A percentile compares a stretch with the other conserved stretches of the same genome.
Conservation (phyloP, 2,797 vertebrate species). For the Botia kubotai region DNA sequence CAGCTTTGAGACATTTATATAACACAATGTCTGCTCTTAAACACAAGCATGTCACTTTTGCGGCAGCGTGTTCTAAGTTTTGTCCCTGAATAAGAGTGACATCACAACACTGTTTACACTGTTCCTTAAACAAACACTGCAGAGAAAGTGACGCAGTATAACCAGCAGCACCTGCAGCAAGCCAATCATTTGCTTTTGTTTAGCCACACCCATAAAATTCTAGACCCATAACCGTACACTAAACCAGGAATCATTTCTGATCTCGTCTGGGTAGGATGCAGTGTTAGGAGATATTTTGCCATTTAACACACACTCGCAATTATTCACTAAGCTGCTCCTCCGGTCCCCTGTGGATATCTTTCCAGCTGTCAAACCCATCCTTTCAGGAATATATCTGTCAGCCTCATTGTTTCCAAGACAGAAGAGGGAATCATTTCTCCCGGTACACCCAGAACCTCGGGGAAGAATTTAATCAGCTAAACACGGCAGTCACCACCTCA, state of each 20-base stretch:
- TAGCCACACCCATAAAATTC: too few species aligned
- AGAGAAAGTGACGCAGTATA: too few species aligned
- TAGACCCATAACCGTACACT: too few species aligned
- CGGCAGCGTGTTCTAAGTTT: background rate
- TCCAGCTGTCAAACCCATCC: constrained; percentile 46
- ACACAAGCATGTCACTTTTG: background rate
- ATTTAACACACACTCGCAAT: constrained; percentile 8
- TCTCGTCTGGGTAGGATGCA: background rate
- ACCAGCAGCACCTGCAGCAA: too few species aligned
- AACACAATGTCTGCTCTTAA: background rate
- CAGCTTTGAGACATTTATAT: constrained; percentile 8
- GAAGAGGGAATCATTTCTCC: constrained; percentile 32
- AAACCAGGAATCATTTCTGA: too few species aligned
- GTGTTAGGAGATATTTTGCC: constrained; percentile 2
- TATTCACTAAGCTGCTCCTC: constrained; percentile 33
- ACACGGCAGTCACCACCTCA: constrained; percentile 50
- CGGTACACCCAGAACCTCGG: constrained; percentile 51
- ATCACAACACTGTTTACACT: background rate
- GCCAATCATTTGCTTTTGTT: too few species aligned
- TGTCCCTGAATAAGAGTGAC: background rate
- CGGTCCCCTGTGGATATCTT: constrained; percentile 37
- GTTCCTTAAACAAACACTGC: too few species aligned
- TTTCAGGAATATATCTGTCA: constrained; percentile 53
- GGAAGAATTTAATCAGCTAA: constrained; percentile 58
- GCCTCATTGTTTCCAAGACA: constrained; percentile 47